Base-by-base conservation (phyloP, 2,888 invertebrate genomes). In the Eledona agricola region DNA sequence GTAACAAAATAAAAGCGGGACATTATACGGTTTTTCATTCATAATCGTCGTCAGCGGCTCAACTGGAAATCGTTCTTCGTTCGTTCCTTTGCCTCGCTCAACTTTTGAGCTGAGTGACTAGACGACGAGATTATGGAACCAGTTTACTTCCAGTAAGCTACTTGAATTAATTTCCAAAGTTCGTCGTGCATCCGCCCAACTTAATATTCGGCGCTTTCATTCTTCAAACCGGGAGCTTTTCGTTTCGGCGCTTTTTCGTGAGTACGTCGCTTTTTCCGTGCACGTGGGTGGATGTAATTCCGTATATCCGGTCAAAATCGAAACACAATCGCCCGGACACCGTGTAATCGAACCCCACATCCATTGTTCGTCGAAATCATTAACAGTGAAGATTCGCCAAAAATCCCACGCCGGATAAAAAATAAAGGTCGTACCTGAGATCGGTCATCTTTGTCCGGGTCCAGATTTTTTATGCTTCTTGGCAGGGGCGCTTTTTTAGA, bases 381-480 rank as follows among this genome's bases (percentile, higher is more conserved):
- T 31, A 29, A 17, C 13, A 10, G 25, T 17, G 4, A 23, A 23
- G 5, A 43, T 43, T 42, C 13, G 4, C 9, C n/a, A 29, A 31
- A 29, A 22, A 62, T 70, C 60, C 53, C 69, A 67, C 69, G 69
- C 62, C 62, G 55, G 64, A 66, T 66, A 67, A 66, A 66, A 65
- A 56, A 34, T 28, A 37, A 26, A 32, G 57, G 64, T 61, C 64
- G 62, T 67, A 68, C 69, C 67, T 68, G 69, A 52, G 56, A 4
- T 13, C 50, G 69, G 69, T 68, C 69, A 69, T 62, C 66, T 65
- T 68, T 66, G 64, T 67, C 64, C 55, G 58, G 62, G 69, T 63
- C 65, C 62, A 66, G 67, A 66, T 69, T 65, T 69, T 69, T 69
- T 66, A 62, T 62, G 55, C 55, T 35, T 26, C 20, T 34, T 45